Percentiles rank a stretch among this genome's conserved stretches.
Conservation (phyloP, 2,113 vertebrate genomes). For the Taurulus bubalis region DNA sequence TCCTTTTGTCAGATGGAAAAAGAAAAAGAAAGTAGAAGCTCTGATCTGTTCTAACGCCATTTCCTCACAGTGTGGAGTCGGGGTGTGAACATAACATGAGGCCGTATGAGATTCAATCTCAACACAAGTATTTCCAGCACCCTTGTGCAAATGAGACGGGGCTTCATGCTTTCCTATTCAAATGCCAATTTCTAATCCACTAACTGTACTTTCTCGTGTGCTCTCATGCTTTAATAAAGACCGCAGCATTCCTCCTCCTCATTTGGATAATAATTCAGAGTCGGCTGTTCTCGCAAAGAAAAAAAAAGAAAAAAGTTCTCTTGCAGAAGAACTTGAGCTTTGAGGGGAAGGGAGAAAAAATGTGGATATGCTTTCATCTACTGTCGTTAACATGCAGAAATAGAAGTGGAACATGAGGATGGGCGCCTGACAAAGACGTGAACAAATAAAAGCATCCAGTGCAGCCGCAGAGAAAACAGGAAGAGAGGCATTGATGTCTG, state of each 20-base stretch:
- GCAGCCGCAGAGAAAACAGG: slow-evolving; percentile 55
- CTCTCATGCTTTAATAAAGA: slow-evolving; percentile 13
- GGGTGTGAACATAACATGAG: background rate
- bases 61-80: background rate
- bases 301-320: slow-evolving; percentile 37
- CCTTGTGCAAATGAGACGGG: background rate
- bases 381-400: slow-evolving; percentile 62
- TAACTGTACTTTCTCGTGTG: background rate
- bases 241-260: slow-evolving; percentile 14
- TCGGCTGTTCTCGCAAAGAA: slow-evolving; percentile 13
- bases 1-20: background rate
- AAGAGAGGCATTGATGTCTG: slow-evolving; percentile 58
- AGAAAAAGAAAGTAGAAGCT: background rate
- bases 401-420: slow-evolving; percentile 61
- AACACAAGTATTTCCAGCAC: background rate
- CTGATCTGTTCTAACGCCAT: background rate
- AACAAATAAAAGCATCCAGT: slow-evolving; percentile 58
- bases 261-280: slow-evolving; percentile 37
- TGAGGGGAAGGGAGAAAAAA: slow-evolving; percentile 17
- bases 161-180: background rate
- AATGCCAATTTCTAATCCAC: background rate
- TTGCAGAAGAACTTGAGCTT: slow-evolving; percentile 30
- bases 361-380: slow-evolving; percentile 52
- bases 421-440: slow-evolving; percentile 52
- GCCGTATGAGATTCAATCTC: background rate